These are phyloP conservation scores for Eudemis profundana DNA, from an alignment of 2,888 invertebrate genomes.

Conservation along the genomic window DNA sequence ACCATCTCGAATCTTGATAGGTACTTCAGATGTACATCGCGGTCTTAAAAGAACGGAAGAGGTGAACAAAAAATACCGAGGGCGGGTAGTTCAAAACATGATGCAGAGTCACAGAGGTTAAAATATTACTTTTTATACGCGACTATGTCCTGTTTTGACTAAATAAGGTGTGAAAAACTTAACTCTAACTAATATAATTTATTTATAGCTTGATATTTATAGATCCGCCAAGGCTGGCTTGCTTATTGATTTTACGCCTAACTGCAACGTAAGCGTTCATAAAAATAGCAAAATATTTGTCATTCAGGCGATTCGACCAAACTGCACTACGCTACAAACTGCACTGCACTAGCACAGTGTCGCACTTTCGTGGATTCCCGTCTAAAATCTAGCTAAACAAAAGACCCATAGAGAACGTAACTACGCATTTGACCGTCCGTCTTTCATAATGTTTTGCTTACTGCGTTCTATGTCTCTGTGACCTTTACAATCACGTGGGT, in stretches of 20 bases:
- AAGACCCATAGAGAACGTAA: conserved; percentile 31
- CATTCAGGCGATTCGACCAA: too few relatives aligned
- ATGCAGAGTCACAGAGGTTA: too few relatives aligned
- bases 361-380: too few relatives aligned
- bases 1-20: too few relatives aligned
- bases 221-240: conserved; percentile 29
- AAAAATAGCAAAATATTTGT: conserved; percentile 31
- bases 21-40: too few relatives aligned
- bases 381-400: conserved; percentile 26
- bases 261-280: conserved; percentile 10
- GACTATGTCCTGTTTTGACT: not conserved
- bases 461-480: conserved; percentile 50
- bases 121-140: too few relatives aligned
- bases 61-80: too few relatives aligned
- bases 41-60: too few relatives aligned
- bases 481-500: conserved; percentile 63
- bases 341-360: too few relatives aligned
- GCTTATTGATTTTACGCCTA: conserved; percentile 33
- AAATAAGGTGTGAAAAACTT: not conserved
- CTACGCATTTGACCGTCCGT: conserved; percentile 43
- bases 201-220: conserved; percentile 30
- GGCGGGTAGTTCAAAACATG: too few relatives aligned
- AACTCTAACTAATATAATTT: conserved; percentile 1
- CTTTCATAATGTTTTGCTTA: conserved; percentile 49
- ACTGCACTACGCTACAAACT: too few relatives aligned